Percentiles rank a stretch among this genome's conserved stretches.
Evolutionary conservation across 2,113 vertebrate genomes (phyloP).

Genomic region (Alethe castanea): DNA sequence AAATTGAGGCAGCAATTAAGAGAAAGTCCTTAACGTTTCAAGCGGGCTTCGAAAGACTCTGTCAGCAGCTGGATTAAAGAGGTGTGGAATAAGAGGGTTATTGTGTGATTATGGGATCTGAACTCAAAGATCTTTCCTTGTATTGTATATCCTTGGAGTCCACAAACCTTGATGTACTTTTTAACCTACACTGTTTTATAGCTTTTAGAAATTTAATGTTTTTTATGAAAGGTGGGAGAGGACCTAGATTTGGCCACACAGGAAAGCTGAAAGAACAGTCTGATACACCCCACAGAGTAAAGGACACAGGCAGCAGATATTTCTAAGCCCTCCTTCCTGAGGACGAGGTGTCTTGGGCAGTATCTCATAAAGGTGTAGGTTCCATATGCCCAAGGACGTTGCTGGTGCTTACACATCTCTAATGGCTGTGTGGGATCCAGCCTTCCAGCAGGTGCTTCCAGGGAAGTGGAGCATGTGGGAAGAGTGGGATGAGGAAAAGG

Average conservation of each 20-base stretch:
- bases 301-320: not conserved
- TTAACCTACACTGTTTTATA: not conserved
- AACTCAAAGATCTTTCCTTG: not conserved
- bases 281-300: not conserved
- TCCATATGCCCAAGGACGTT: not conserved
- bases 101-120: not conserved
- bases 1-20: not conserved
- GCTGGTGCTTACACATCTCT: not conserved
- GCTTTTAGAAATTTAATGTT: not conserved
- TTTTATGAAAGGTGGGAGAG: not conserved
- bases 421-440: rapidly evolving
- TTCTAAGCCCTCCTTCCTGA: not conserved
- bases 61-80: not conserved
- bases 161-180: not conserved
- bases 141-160: not conserved
- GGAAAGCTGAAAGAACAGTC: not conserved
- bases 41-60: not conserved
- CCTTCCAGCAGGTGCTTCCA: not conserved
- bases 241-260: not conserved
- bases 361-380: not conserved
- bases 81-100: not conserved
- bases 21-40: not conserved
- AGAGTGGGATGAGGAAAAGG: not conserved
- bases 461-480: not conserved
- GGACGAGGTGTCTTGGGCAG: not conserved